Evolutionary conservation across 2,113 vertebrate genomes (phyloP).

Genomic region (Puntigrus tetrazona): DNA sequence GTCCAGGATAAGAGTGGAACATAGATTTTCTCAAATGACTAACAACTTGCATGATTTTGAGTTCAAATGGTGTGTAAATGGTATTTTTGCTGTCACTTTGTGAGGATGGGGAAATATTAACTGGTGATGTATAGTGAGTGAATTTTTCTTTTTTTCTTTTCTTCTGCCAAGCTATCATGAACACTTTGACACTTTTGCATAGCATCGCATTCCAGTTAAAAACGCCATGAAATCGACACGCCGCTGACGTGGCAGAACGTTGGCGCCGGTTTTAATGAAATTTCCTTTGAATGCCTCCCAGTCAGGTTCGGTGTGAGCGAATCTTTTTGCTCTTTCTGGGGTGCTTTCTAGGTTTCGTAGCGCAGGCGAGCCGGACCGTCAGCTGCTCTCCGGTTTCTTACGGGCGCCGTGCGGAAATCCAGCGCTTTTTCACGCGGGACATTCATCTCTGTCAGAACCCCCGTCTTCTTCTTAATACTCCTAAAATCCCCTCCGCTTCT

Average conservation of each 20-base stretch:
- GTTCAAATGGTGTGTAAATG: no score
- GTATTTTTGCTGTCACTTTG: no score
- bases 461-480: slow-evolving; percentile 86
- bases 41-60: no score
- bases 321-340: not conserved
- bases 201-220: not conserved
- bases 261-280: not conserved
- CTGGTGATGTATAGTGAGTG: no score
- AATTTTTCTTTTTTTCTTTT: no score
- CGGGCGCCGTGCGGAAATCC: slow-evolving; percentile 73
- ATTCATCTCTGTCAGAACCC: slow-evolving; percentile 90
- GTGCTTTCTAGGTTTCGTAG: slow-evolving; percentile 53
- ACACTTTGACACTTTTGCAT: not conserved
- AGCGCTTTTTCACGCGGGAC: slow-evolving; percentile 75
- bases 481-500: slow-evolving; percentile 62
- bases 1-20: no score
- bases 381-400: slow-evolving; percentile 67
- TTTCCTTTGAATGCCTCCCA: not conserved
- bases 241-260: not conserved
- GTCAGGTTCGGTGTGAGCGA: not conserved
- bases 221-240: not conserved
- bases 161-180: not conserved
- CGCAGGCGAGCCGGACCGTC: slow-evolving; percentile 61
- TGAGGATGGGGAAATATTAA: no score
- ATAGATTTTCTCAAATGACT: no score